Evolutionary conservation across 2,888 invertebrate species (phyloP).

Genomic region (Actias luna): DNA sequence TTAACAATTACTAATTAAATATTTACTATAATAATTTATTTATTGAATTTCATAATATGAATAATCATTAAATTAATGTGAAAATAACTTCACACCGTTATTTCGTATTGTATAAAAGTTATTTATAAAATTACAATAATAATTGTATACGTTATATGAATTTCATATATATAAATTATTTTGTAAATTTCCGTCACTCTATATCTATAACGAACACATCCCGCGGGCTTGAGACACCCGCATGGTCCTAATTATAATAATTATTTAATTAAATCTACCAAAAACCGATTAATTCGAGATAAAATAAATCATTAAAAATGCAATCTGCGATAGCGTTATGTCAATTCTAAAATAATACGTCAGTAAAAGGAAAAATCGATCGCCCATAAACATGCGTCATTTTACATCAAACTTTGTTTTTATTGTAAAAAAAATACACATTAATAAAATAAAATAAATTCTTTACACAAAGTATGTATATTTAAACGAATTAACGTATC

Average conservation of each 20-base stretch:
- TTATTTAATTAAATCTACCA: constrained; percentile 15
- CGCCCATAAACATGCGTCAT: neutral
- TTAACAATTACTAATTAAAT: neutral
- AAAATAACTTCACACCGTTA: constrained; percentile 21
- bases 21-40: neutral
- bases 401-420: neutral
- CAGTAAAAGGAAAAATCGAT: neutral
- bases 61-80: constrained; percentile 2
- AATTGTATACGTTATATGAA: constrained; percentile 19
- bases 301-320: constrained; percentile 27
- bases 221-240: constrained; percentile 36
- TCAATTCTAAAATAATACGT: neutral
- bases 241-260: constrained; percentile 22
- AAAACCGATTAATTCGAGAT: constrained; percentile 31
- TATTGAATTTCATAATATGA: neutral
- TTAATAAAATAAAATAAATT: too few species aligned
- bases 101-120: constrained; percentile 14
- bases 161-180: constrained; percentile 29
- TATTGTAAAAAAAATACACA: neutral
- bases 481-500: too few species aligned
- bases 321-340: constrained; percentile 20
- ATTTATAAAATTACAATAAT: neutral
- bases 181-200: constrained; percentile 28
- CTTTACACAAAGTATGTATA: too few species aligned
- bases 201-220: constrained; percentile 39